Base-by-base conservation (phyloP, 2,888 invertebrate genomes). In the Aleiodes leptofemur region DNA sequence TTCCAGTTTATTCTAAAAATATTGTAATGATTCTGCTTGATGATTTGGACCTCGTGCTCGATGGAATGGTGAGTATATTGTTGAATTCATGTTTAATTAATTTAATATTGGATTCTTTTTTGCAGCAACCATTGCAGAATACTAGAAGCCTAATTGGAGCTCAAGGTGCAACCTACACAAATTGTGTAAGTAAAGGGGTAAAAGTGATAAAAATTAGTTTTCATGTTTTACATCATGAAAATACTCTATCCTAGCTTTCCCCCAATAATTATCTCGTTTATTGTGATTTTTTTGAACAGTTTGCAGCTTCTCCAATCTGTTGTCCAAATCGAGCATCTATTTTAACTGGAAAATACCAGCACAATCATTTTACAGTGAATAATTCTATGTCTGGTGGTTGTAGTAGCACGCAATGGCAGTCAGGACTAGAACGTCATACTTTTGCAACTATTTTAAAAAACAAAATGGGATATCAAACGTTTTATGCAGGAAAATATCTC, bases 401-500 rank as follows among this genome's bases (percentile, higher is more conserved):
- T 89, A 94, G 94, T 80, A 92, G 94, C 43, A 68, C 78, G 0
- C 72, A 88, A 7, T 98, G 97, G 97, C 93, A 93, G 83, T 85
- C 90, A 13, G 85, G 87, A 5, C 88, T 91, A 5, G 97, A 98
- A 87, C 89, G 89, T 0, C 87, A 90, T 0, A 93, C 95, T 0
- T 94, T 97, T 83, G 95, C 95, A 0, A 91, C 92, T 0, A 86
- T 93, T 55, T 89, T 98, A 48, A 92, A 95, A 72, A 86, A 90
- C 0, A 84, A 89, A 1, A 93, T 92, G 0, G 91, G 91, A 7
- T 98, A 98, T 85, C 92, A 90, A 5, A 98, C 97, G 0, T 97
- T 97, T 87, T 98, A 96, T 88, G 97, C 96, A 81, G 98, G 98
- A 68, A 98, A 98, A 91, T 98, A 98, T 90, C 91, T 98, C 79